phyloP scores from a whole-genome alignment of 2,888 invertebrate species.

The Alsophila aescularia region DNA sequence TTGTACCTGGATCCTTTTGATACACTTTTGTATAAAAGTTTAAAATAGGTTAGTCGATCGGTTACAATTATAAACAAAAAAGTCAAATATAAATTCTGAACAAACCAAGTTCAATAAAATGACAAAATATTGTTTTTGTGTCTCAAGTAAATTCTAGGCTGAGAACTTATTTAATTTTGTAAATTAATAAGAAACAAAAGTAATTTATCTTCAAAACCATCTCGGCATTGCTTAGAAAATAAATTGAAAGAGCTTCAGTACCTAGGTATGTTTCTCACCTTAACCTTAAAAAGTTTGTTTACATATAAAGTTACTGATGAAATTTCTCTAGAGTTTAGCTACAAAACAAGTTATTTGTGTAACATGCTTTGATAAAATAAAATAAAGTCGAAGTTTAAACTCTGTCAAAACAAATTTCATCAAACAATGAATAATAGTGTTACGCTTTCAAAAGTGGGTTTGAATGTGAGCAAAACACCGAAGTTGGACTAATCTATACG shows the following conservation, averaged over 20 bases:
- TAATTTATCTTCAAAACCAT: constrained; percentile 15
- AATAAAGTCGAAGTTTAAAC: background rate
- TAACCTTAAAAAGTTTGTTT: background rate
- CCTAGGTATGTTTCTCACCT: constrained; percentile 1
- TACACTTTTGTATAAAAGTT: no score
- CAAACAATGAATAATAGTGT: no score
- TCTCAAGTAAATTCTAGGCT: background rate
- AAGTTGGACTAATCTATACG: no score
- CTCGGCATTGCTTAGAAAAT: constrained; percentile 2
- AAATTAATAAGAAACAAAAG: constrained; percentile 15
- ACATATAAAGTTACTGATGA: no score
- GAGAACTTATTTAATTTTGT: constrained; percentile 22
- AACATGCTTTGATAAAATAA: background rate
- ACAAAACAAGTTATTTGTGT: no score
- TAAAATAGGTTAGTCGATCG: no score
- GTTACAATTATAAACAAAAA: no score
- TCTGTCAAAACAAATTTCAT: no score
- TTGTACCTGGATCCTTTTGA: no score
- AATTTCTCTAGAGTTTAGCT: background rate
- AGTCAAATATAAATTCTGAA: no score
- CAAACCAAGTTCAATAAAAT: background rate
- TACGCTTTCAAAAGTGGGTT: no score
- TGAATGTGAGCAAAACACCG: no score
- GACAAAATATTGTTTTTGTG: background rate
- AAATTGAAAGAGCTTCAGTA: constrained; percentile 11